Base-by-base conservation (phyloP, 2,888 invertebrate genomes). In the Priocnemis perturbator region DNA sequence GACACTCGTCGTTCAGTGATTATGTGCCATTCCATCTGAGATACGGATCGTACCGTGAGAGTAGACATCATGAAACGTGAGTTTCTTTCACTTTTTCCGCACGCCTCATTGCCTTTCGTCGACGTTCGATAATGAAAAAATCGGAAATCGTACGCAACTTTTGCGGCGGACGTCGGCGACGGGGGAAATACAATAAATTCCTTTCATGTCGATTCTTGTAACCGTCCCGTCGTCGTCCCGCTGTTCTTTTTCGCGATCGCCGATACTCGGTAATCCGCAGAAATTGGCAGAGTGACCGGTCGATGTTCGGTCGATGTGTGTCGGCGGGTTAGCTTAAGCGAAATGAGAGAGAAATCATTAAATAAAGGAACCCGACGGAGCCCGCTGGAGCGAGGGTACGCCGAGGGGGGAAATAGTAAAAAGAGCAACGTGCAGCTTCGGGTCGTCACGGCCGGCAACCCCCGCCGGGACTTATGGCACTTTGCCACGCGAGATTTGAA, bases 401-500 rank as follows among this genome's bases (percentile, higher is more conserved):
- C n/a, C 70, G 69, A 67, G 63, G 55, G 59, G 52, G 50, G 64
- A 65, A 71, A 74, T 73, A 74, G 60, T 73, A 79, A 79, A 81
- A 81, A 74, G 76, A 73, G 67, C 65, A 68, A 53, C 50, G 73
- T 59, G 50, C 59, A 73, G 67, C 59, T n/a, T 4, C 19, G 71
- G 81, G 79, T 81, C 81, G 81, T 74, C 81, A 78, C 78, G 81
- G 75, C 53, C 69, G 70, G 74, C 78, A 77, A 78, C 79, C 78
- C 68, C 72, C 69, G 64, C 67, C 78, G 67, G 52, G 44, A 53
- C 74, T 79, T 77, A 74, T 64, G 76, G 71, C 73, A 73, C 64
- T 76, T 77, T 74, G 75, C 76, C 81, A 76, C 78, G 81, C 76
- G 79, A 82, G 82, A 81, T 82, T 83, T 77, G 74, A 76, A 81